These are phyloP conservation scores for Micronycteris hirsuta DNA, from an alignment of 2,113 vertebrate genomes.

Conservation along the genomic window DNA sequence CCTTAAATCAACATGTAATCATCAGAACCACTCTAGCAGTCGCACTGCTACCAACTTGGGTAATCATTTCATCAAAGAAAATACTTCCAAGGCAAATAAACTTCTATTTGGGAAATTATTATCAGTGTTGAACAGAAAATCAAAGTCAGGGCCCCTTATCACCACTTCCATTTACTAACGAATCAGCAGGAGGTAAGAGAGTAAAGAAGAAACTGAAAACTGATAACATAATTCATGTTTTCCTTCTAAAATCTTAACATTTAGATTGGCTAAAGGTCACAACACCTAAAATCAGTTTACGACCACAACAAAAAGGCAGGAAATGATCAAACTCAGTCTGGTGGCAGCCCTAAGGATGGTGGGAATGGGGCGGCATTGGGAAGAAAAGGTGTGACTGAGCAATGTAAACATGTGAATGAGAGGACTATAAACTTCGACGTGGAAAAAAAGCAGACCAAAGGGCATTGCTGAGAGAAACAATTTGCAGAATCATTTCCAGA, in stretches of 20 bases:
- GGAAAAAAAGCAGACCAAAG: background rate
- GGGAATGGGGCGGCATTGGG: background rate
- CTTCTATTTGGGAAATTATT: conserved; percentile 7
- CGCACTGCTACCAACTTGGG: background rate
- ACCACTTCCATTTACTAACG: conserved; percentile 17
- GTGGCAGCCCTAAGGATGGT: background rate
- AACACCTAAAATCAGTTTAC: background rate
- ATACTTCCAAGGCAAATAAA: conserved; percentile 37
- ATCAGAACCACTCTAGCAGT: background rate
- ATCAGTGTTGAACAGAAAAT: conserved; percentile 40
- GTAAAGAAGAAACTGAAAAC: background rate
- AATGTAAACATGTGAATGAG: background rate
- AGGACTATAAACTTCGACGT: background rate
- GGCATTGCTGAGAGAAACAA: background rate
- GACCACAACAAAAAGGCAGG: background rate
- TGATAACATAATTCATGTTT: background rate
- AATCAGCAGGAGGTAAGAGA: background rate
- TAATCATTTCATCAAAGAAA: conserved; percentile 46
- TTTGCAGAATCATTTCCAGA: background rate
- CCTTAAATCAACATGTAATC: conserved; percentile 42
- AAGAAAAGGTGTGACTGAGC: background rate
- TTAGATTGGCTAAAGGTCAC: background rate
- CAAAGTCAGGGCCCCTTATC: background rate
- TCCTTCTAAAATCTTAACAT: conserved; percentile 3
- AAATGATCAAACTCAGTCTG: background rate